These are phyloP conservation scores for Pongo abelii DNA, from an alignment of 2,113 vertebrate species.

Conservation along the genomic window DNA sequence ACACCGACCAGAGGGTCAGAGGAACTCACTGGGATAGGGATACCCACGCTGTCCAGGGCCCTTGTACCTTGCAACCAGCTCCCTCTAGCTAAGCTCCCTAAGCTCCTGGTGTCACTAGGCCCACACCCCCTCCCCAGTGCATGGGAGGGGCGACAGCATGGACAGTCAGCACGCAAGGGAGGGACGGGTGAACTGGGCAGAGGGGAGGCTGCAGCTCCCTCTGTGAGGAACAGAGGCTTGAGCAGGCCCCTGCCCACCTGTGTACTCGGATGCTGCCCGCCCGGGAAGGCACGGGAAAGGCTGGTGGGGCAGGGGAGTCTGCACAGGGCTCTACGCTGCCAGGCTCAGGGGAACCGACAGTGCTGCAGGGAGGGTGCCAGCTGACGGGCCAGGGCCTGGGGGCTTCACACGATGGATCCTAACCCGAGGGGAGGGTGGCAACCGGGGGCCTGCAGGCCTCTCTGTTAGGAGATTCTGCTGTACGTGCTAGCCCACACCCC, in stretches of 20 bases:
- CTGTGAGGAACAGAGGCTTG: not conserved
- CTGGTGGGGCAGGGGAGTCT: not conserved
- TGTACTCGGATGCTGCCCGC: no score
- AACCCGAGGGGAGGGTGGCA: not conserved
- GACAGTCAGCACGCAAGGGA: rapidly evolving
- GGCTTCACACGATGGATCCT: not conserved
- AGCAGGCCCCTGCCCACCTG: no score
- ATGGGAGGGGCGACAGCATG: rapidly evolving
- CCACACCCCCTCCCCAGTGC: rapidly evolving
- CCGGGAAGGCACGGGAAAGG: not conserved
- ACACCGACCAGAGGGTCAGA: not conserved
- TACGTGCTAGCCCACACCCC: rapidly evolving
- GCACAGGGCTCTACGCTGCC: not conserved
- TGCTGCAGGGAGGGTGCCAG: not conserved
- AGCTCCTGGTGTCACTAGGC: not conserved
- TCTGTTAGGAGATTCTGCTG: not conserved
- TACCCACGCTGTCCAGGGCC: not conserved
- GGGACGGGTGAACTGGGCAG: no score
- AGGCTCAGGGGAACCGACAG: not conserved
- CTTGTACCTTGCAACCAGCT: not conserved
- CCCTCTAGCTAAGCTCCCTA: rapidly evolving
- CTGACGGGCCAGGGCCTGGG: rapidly evolving
- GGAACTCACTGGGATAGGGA: rapidly evolving
- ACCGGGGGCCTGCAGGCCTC: not conserved
- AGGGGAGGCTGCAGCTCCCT: rapidly evolving